Base-by-base conservation (phyloP, 1,140 invertebrate genomes). In the Pseudomyrmex pallidus region DNA sequence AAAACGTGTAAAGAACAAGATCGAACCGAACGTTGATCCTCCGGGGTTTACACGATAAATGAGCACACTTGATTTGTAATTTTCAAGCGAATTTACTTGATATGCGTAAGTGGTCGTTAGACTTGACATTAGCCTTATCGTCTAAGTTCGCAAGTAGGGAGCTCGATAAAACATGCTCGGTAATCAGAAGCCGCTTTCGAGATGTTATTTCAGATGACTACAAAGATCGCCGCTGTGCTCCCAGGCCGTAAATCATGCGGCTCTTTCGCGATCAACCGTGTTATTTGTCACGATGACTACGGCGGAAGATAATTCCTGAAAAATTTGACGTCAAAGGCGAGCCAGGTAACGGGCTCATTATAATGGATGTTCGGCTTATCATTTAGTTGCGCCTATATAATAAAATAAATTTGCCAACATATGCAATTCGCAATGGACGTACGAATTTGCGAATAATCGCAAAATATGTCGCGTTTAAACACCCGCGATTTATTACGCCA, bases 141-240 rank as follows among this genome's bases (percentile, higher is more conserved):
- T 61, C 59, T 20, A 73, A 61, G 74, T 74, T 67, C 59, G 80
- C 59, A 56, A 84, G 76, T 48, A 57, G 68, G 25, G 76, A 88
- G 83, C 76, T 84, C 86, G 85, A 87, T 90, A 85, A 90, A 90
- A 89, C 88, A 86, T 56, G 17, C 73, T 72, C 76, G 72, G 67
- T 74, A 86, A 76, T 82, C 82, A 67, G 74, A n/a, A 61, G 82
- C 74, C 63, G 74, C 82, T 66, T 78, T 17, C 56, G 74, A 67
- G 73, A 77, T 83, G 62, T 76, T 66, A 83, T 52, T 68, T 61
- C 62, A 78, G 74, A 78, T 67, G 62, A 80, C 74, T 73, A 74
- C 85, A 86, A 86, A 86, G 85, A 84, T 77, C 63, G 64, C 85
- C 82, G 85, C 72, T 50, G 72, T 35, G 50, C 76, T 72, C 76